Conservation (phyloP, 2,797 vertebrate species). For the Halcyon leucocephala region DNA sequence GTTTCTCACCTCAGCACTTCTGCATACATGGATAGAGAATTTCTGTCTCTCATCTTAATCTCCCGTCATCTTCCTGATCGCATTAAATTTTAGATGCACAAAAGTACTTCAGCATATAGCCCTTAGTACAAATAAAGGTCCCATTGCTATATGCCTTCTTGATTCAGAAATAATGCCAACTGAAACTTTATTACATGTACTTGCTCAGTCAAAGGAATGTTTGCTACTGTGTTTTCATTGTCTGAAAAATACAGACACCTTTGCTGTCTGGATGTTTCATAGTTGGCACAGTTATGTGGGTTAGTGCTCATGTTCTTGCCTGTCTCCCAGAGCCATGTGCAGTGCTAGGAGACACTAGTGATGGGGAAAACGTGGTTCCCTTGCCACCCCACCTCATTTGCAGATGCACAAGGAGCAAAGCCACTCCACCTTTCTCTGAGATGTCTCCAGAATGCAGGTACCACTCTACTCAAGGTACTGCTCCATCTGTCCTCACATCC, state of each 20-base stretch:
- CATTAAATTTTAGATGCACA: background rate
- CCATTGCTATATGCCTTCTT: background rate
- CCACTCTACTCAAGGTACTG: accelerated
- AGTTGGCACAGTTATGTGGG: background rate
- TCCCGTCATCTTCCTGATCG: background rate
- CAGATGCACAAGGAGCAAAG: background rate
- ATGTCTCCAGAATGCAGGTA: background rate
- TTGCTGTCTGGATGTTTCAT: background rate
- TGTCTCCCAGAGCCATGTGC: background rate
- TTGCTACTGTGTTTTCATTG: background rate
- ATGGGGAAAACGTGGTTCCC: accelerated
- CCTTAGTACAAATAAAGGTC: background rate
- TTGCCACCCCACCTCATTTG: background rate
- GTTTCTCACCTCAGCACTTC: background rate
- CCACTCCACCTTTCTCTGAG: background rate
- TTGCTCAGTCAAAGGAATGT: background rate
- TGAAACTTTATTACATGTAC: background rate
- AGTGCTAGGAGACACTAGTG: background rate
- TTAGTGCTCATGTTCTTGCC: background rate
- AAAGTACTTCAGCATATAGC: background rate
- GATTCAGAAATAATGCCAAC: background rate
- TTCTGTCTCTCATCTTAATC: background rate
- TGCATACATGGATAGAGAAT: background rate
- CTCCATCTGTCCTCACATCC: accelerated
- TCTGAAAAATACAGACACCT: background rate